Percentiles rank a stretch among this genome's conserved stretches.
phyloP scores from a whole-genome alignment of 2,888 invertebrate species.

The Troides aeacus region DNA sequence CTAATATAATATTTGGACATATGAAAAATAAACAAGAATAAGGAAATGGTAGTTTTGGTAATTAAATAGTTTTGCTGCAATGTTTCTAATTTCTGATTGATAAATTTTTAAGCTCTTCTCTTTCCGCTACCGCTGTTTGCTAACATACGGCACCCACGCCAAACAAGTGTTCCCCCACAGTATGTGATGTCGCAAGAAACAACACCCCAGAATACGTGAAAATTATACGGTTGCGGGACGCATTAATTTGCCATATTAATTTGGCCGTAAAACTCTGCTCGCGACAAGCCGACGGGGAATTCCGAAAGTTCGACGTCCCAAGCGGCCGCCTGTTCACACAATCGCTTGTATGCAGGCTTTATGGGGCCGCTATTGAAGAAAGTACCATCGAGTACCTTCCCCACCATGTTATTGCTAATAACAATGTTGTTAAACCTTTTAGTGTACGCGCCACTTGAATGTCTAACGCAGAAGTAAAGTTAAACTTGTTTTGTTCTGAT shows the following conservation, averaged over 20 bases:
- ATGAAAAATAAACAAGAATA: too few relatives aligned
- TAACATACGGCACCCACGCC: conserved; percentile 24
- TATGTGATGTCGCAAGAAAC: conserved; percentile 65
- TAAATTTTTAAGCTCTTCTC: background rate
- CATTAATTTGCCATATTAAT: conserved; percentile 82
- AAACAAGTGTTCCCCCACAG: conserved; percentile 32
- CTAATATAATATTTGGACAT: background rate
- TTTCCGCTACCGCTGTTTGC: conserved; percentile 16
- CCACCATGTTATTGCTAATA: conserved; percentile 67
- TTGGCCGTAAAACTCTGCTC: conserved; percentile 80
- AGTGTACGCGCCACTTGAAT: conserved; percentile 31
- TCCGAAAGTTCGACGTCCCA: conserved; percentile 73
- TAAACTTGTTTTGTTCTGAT: conserved; percentile 13
- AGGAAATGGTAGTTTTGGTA: background rate
- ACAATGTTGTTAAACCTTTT: conserved; percentile 55
- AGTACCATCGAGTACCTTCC: conserved; percentile 53
- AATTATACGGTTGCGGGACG: conserved; percentile 76
- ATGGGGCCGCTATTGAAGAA: conserved; percentile 62
- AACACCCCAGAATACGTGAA: conserved; percentile 62
- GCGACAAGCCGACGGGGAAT: conserved; percentile 75
- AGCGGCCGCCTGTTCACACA: conserved; percentile 75
- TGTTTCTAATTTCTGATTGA: background rate
- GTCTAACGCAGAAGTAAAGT: conserved; percentile 10
- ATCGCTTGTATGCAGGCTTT: conserved; percentile 58
- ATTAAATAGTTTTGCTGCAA: background rate